These are phyloP conservation scores for Nannobrachium achirus DNA, from an alignment of 2,113 vertebrate genomes.

Conservation along the genomic window DNA sequence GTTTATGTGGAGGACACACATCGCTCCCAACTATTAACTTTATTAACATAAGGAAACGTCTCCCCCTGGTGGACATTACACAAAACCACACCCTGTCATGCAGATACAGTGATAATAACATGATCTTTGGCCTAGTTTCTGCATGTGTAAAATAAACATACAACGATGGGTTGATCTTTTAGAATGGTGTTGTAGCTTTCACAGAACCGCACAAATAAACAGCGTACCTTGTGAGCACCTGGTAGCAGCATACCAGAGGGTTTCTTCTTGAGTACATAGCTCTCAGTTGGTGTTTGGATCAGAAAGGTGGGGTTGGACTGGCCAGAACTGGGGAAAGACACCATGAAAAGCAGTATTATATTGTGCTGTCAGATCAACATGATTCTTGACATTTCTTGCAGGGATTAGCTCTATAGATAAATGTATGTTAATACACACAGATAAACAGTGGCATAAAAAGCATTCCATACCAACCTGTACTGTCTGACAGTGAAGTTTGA, in stretches of 20 bases:
- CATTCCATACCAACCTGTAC: constrained; percentile 79
- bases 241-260: constrained; percentile 89
- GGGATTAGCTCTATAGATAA: no score
- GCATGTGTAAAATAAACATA: no score
- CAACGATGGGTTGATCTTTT: no score
- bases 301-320: constrained; percentile 95
- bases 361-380: background rate
- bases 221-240: constrained; percentile 85
- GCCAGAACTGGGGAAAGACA: constrained; percentile 77
- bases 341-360: background rate
- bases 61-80: constrained; percentile 17
- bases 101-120: background rate
- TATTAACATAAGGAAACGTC: background rate
- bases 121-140: background rate
- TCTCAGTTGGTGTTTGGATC: constrained; percentile 79
- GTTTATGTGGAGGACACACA: no score
- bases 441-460: background rate
- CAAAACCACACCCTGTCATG: background rate
- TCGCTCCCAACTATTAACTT: no score
- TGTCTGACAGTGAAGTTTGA: constrained; percentile 79
- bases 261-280: constrained; percentile 91
- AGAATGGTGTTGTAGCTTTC: background rate
- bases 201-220: background rate
- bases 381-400: background rate
- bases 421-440: no score